phyloP scores from a whole-genome alignment of 1,140 invertebrate genomes.

The Tribolium madens region DNA sequence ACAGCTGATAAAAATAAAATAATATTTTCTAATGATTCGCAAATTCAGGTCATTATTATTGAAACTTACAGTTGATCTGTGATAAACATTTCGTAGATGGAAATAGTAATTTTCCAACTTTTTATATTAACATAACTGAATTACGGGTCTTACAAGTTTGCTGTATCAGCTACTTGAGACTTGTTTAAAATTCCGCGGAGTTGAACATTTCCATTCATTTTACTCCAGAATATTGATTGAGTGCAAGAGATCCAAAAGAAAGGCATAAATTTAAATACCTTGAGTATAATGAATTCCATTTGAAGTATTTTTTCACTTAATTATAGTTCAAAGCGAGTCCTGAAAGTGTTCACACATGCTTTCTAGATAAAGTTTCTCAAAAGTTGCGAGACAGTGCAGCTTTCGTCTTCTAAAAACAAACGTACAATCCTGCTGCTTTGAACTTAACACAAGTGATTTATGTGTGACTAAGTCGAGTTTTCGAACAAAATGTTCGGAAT shows the following conservation, averaged over 20 bases:
- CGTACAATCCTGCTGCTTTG: slow-evolving; percentile 11
- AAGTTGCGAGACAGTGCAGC: slow-evolving; percentile 4
- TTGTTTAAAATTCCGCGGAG: slow-evolving; percentile 26
- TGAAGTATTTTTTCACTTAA: slow-evolving; percentile 11
- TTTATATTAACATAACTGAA: neutral
- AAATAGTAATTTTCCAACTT: neutral
- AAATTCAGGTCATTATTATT: no score
- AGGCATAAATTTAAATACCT: slow-evolving; percentile 32
- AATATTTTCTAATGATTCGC: no score
- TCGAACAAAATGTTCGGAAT: slow-evolving; percentile 14
- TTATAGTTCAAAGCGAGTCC: neutral
- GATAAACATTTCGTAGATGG: no score
- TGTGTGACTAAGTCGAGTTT: slow-evolving; percentile 27
- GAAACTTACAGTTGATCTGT: no score
- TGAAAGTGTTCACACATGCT: neutral
- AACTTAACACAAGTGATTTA: slow-evolving; percentile 25
- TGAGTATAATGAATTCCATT: slow-evolving; percentile 1
- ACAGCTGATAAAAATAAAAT: no score
- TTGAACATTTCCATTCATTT: slow-evolving; percentile 35
- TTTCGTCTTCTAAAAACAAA: slow-evolving; percentile 22
- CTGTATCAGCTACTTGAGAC: slow-evolving; percentile 19
- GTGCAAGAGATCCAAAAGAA: slow-evolving; percentile 12
- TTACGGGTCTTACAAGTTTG: slow-evolving; percentile 11
- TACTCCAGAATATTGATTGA: slow-evolving; percentile 14
- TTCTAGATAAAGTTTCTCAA: slow-evolving; percentile 11